These are phyloP conservation scores for Xanthia icteritia DNA, from an alignment of 2,888 invertebrate species.

Conservation along the genomic window DNA sequence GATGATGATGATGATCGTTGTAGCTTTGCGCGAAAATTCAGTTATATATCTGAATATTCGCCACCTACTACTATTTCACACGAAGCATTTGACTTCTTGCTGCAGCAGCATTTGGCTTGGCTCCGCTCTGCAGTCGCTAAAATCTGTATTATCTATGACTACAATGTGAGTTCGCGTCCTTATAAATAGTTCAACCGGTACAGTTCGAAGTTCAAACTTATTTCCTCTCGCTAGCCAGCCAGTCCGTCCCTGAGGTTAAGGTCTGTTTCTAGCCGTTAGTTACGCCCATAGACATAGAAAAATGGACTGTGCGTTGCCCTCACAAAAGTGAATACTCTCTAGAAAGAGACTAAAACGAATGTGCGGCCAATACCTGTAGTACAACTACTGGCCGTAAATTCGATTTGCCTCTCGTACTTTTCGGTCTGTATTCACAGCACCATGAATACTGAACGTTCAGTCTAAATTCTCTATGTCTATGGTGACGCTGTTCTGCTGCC, in stretches of 20 bases:
- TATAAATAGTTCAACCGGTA: neutral
- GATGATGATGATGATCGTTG: neutral
- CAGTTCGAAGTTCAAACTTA: neutral
- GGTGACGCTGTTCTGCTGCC: neutral
- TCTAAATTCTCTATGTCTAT: neutral
- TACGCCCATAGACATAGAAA: too few species aligned
- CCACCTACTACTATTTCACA: neutral
- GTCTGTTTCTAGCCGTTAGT: neutral
- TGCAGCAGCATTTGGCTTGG: neutral
- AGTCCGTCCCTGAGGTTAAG: neutral
- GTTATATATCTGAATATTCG: neutral
- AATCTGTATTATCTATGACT: too few species aligned
- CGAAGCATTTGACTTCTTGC: neutral
- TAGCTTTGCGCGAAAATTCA: neutral
- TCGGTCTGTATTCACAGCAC: too few species aligned
- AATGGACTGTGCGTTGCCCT: too few species aligned
- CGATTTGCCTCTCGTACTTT: too few species aligned
- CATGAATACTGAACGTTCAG: too few species aligned
- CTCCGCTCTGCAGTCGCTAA: neutral
- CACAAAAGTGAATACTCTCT: too few species aligned
- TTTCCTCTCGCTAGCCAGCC: neutral
- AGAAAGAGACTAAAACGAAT: too few species aligned
- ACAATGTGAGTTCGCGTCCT: neutral
- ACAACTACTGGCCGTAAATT: too few species aligned
- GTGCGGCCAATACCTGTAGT: too few species aligned